Percentiles rank a stretch among this genome's conserved stretches.
Conservation (phyloP, 2,113 vertebrate genomes). For the Centrocercus urophasianus region DNA sequence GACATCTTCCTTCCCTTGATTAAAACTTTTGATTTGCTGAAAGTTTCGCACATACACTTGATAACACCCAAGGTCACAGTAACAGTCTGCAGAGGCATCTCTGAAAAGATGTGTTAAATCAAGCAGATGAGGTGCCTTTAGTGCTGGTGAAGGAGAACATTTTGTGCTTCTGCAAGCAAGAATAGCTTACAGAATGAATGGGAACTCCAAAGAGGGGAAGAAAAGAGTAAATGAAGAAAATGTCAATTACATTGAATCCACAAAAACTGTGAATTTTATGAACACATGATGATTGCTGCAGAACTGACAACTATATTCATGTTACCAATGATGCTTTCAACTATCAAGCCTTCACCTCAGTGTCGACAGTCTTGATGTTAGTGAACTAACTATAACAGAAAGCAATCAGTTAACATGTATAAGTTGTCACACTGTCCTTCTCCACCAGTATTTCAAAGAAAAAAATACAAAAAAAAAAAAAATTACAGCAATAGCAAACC, state of each 20-base stretch:
- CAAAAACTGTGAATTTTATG: background rate
- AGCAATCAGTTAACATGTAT: background rate
- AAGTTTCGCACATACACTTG: background rate
- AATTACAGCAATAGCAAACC: background rate
- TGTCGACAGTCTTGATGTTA: background rate
- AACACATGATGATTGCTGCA: background rate
- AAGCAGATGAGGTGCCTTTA: background rate
- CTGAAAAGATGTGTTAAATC: background rate
- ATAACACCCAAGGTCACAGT: background rate
- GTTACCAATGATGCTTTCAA: background rate
- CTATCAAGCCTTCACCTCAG: background rate
- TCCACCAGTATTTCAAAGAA: background rate
- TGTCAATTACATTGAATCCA: background rate
- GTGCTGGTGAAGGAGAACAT: background rate
- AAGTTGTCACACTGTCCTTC: background rate
- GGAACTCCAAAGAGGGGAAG: background rate
- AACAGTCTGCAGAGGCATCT: background rate
- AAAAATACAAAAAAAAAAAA: background rate
- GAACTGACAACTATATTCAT: background rate
- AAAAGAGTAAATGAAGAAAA: background rate
- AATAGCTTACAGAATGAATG: background rate
- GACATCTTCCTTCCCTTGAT: background rate
- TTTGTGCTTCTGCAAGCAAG: background rate
- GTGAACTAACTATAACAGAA: background rate
- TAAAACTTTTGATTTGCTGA: background rate